Conservation (phyloP, 2,888 invertebrate genomes). For the Uloborus plumipes region DNA sequence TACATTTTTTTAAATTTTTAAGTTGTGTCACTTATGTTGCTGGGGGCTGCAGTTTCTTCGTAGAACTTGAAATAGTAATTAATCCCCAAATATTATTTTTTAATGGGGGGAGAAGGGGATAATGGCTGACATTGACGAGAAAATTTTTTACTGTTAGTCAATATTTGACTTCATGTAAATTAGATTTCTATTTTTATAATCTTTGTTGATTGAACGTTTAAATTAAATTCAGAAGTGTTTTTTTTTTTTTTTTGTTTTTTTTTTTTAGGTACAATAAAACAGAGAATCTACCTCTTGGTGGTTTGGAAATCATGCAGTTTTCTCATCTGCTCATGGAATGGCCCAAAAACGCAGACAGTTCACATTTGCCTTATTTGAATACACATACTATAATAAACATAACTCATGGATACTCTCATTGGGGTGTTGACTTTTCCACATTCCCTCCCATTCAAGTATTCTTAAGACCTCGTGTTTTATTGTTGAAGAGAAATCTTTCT, state of each 20-base stretch:
- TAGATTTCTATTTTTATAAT: no score
- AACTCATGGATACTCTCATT: slow-evolving; percentile 86
- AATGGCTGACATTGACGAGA: no score
- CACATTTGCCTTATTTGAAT: slow-evolving; percentile 79
- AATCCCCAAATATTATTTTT: no score
- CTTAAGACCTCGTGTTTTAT: slow-evolving; percentile 85
- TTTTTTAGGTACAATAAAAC: slow-evolving; percentile 82
- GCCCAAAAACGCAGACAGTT: slow-evolving; percentile 83
- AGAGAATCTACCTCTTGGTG: slow-evolving; percentile 79
- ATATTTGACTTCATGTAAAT: no score
- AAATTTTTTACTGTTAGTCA: no score
- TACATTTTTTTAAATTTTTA: no score
- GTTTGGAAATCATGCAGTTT: slow-evolving; percentile 79
- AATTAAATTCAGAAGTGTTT: background rate
- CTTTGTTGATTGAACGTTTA: no score
- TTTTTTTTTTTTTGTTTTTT: slow-evolving; percentile 68
- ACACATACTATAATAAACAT: slow-evolving; percentile 83
- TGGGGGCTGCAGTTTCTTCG: no score
- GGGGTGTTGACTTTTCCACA: slow-evolving; percentile 80
- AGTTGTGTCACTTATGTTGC: no score
- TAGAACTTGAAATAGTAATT: no score
- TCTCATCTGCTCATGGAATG: slow-evolving; percentile 87
- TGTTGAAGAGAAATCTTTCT: slow-evolving; percentile 73
- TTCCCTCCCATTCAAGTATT: slow-evolving; percentile 67
- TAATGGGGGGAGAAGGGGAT: no score